Conservation (phyloP, 2,113 vertebrate species). For the Aegithalos caudatus region DNA sequence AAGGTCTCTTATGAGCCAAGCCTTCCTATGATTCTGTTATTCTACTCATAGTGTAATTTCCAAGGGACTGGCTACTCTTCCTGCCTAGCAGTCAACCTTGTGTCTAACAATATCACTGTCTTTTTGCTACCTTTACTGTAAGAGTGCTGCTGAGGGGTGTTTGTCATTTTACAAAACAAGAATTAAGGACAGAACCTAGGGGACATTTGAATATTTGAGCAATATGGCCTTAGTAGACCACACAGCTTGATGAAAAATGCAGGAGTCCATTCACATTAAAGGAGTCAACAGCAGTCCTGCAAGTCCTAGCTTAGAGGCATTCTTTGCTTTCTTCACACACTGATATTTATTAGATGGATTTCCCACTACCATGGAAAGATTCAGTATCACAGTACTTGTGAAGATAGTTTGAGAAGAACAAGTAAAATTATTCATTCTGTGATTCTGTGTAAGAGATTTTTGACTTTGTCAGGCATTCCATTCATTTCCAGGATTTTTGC, state of each 20-base stretch:
- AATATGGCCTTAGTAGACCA: neutral
- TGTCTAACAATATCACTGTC: fast-evolving
- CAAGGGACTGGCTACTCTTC: neutral
- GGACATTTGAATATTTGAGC: neutral
- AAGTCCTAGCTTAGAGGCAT: neutral
- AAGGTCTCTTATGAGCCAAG: neutral
- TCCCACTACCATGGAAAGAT: neutral
- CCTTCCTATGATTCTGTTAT: neutral
- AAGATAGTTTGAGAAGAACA: neutral
- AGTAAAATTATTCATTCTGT: neutral
- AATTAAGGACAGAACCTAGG: neutral
- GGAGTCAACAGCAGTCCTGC: neutral
- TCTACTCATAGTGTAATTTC: neutral
- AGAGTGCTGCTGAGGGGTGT: neutral
- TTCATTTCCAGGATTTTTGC: neutral
- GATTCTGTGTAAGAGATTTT: neutral
- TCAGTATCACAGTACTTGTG: neutral
- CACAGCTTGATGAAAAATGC: fast-evolving
- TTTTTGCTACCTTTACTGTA: neutral
- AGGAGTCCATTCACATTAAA: neutral
- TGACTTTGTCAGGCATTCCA: neutral
- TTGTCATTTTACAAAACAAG: neutral
- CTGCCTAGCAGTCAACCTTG: neutral
- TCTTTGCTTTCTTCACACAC: neutral
- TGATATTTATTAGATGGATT: neutral